Evolutionary conservation across 2,888 invertebrate genomes (phyloP), one percentile per base, ranked within the genome.

Genomic region (Colletes collaris): DNA sequence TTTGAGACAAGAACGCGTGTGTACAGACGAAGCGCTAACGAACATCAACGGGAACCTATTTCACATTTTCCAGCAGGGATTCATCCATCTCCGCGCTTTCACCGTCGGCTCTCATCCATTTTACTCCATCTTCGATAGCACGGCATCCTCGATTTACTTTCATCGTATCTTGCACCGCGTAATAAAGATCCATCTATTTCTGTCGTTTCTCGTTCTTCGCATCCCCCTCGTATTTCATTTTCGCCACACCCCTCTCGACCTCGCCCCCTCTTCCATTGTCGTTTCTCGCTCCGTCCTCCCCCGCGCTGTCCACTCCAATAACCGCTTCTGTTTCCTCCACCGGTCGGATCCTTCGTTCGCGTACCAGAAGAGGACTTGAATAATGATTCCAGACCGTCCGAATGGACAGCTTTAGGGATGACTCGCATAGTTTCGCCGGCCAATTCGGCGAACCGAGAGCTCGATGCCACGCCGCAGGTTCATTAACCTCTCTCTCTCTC

Each of bases 361-460:
- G 13, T n/a, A 40, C 35, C 35, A 56, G 62, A 72, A 64, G 74
- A 81, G 81, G 59, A 76, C 81, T 84, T 88, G 89, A 89, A 86
- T 87, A 88, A 89, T 87, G 89, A 89, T 89, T 79, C 79, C 63
- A 52, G 67, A 55, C 65, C 69, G 71, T 76, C 60, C 74, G 79
- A 76, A 86, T 74, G 76, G 84, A 86, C 84, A 86, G 86, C 67
- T 82, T 77, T 64, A 58, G 75, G 73, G 73, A 82, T 81, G 86
- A 85, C 81, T 85, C 82, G 84, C 76, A 81, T 82, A 83, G 81
- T 81, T 84, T 77, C 82, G 74, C 82, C 70, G 81, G 85, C 83
- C 87, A 89, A 89, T 89, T 88, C 85, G 86, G 87, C 77, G 85
- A 84, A 80, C 84, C 81, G 80, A 82, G 82, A 81, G 87, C 74